phyloP scores from a whole-genome alignment of 1,140 invertebrate genomes.

The Drosophila asahinai region DNA sequence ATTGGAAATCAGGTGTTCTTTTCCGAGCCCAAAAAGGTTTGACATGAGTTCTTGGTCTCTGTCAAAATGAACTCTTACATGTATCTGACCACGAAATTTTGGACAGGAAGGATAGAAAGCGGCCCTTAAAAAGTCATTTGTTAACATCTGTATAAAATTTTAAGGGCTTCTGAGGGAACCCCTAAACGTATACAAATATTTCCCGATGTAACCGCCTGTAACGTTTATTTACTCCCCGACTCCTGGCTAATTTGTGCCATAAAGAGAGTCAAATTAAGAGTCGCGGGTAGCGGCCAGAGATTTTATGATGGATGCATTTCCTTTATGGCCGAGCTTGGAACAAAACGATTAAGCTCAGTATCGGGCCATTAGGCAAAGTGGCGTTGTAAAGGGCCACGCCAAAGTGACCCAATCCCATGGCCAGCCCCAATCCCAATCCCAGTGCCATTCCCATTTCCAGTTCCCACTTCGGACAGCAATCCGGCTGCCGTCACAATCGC shows the following conservation, averaged over 20 bases:
- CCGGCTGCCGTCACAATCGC: neutral
- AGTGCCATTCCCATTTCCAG: neutral
- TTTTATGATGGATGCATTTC: constrained; percentile 28
- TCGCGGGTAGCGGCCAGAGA: neutral
- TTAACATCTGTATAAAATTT: no score
- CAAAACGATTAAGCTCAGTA: constrained; percentile 25
- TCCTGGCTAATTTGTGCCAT: constrained; percentile 17
- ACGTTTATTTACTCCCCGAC: neutral
- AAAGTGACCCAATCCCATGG: neutral
- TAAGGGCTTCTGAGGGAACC: no score
- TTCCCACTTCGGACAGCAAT: neutral
- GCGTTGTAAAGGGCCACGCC: constrained; percentile 6
- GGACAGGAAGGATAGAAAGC: no score
- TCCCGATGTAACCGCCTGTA: neutral
- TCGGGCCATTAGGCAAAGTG: constrained; percentile 33
- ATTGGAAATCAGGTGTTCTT: no score
- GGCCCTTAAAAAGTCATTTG: no score
- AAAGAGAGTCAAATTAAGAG: constrained; percentile 16
- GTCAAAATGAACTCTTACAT: no score
- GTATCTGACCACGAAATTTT: no score
- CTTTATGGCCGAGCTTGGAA: constrained; percentile 14
- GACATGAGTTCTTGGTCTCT: no score
- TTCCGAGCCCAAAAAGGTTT: no score
- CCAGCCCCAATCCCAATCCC: neutral
- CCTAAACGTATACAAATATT: neutral